Evolutionary conservation across 1,140 invertebrate genomes (phyloP).

Genomic region (Drosophila ercepeae): DNA sequence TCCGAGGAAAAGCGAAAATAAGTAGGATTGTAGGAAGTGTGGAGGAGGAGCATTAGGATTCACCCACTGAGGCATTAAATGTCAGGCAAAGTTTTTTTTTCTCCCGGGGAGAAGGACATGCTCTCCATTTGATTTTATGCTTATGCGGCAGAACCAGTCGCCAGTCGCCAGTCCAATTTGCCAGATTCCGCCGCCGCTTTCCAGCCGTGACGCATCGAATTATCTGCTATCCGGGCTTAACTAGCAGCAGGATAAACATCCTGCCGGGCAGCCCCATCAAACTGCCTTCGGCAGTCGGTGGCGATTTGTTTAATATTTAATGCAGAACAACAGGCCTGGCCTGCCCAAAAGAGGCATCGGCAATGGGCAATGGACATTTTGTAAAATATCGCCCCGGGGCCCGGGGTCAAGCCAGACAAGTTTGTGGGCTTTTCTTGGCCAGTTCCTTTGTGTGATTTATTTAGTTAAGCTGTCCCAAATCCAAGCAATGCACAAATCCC

Average conservation of each 20-base stretch:
- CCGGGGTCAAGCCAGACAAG: conserved; percentile 35
- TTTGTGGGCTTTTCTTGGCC: conserved; percentile 41
- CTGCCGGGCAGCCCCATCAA: conserved; percentile 57
- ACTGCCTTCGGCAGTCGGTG: conserved; percentile 41
- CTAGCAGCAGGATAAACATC: conserved; percentile 76
- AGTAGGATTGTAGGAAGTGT: background rate
- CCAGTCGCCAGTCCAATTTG: conserved; percentile 13
- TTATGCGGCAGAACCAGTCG: conserved; percentile 54
- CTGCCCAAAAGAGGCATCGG: background rate
- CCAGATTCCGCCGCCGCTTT: conserved; percentile 17
- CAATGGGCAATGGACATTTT: conserved; percentile 17
- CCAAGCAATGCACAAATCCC: conserved; percentile 65
- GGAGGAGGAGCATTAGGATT: background rate
- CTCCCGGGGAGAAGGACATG: conserved; percentile 4
- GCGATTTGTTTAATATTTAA: conserved; percentile 68
- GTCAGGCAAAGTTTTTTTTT: conserved; percentile 16
- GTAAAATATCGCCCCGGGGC: conserved; percentile 38
- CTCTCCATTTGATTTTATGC: conserved; percentile 59
- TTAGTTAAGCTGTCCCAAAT: conserved; percentile 73
- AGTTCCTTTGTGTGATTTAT: conserved; percentile 71
- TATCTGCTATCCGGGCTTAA: conserved; percentile 74
- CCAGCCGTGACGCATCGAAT: conserved; percentile 60
- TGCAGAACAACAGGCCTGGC: conserved; percentile 21
- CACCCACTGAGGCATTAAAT: conserved; percentile 47
- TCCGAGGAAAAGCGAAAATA: conserved; percentile 8